phyloP scores from a whole-genome alignment of 2,113 vertebrate genomes.

The Gallinago jamesoni region DNA sequence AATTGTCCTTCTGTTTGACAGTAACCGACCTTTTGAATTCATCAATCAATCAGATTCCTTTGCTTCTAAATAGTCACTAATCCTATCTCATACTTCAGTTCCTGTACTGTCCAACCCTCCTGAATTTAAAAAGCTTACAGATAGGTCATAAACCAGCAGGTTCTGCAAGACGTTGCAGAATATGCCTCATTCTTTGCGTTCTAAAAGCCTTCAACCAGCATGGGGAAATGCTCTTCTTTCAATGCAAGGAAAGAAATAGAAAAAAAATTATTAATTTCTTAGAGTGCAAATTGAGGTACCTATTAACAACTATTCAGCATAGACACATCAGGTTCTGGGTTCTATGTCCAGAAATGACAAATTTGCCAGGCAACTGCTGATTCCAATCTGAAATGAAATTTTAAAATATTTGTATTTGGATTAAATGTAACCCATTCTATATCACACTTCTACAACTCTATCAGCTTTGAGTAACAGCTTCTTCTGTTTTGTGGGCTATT shows the following conservation, averaged over 20 bases:
- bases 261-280: background rate
- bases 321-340: background rate
- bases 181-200: background rate
- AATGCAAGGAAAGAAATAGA: background rate
- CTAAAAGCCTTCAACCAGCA: background rate
- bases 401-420: background rate
- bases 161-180: background rate
- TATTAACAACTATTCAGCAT: background rate
- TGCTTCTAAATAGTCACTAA: background rate
- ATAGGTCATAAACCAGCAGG: background rate
- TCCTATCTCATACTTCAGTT: background rate
- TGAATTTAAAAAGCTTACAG: background rate
- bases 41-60: background rate
- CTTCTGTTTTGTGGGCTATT: background rate
- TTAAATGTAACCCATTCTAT: fast-evolving
- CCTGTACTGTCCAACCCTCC: background rate
- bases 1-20: constrained; percentile 40
- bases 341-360: background rate
- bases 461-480: background rate
- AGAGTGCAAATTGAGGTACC: background rate
- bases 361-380: background rate
- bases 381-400: background rate
- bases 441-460: background rate
- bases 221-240: background rate
- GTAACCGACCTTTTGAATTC: constrained; percentile 11